Evolutionary conservation across 2,113 vertebrate genomes (phyloP), one percentile per base, ranked within the genome.

Genomic region (Platysternon megacephalum): DNA sequence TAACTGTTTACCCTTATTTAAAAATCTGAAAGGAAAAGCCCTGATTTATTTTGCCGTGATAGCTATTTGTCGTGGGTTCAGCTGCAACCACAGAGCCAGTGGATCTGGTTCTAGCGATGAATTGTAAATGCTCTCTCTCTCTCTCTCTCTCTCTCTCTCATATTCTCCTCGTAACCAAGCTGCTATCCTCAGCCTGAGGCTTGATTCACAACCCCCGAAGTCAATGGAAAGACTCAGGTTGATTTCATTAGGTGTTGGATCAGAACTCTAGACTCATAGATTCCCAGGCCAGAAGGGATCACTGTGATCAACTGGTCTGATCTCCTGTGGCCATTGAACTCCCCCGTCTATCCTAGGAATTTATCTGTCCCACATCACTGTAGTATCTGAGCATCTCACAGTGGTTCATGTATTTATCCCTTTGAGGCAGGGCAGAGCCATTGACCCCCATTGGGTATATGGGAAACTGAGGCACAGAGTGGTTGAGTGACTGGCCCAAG

Each of bases 31-130:
- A 42, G 93, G 88, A 49, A 44, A 35, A 68, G n/a, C 44, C 3
- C 14, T 13, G 51, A 3, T 65, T 39, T 35, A 3, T 29, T 9
- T 6, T 46, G 89, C 26, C 2, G 74, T 53, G 2, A 52, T 0
- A 3, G 72, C 52, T 24, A 1, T 12, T 39, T 11, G 49, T 1
- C 0, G 14, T 6, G 4, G 76, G 42, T 32, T 17, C 19, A 68
- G 48, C 49, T 32, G 44, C 6, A 1, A 72, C 32, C 48, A 6
- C 16, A 16, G 13, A 52, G 6, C 49, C 32, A 21, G 21, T 35
- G 32, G 14, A 28, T 39, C 11, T 8, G 80, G 5, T 55, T 29
- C 39, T 28, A 26, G 13, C 0, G 4, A 0, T 1, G 1, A 42
- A 39, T 12, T 29, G 0, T 1, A 0, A 6, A 4, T 53, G 42